phyloP scores from a whole-genome alignment of 2,797 vertebrate species.

The Spondyliosoma cantharus region DNA sequence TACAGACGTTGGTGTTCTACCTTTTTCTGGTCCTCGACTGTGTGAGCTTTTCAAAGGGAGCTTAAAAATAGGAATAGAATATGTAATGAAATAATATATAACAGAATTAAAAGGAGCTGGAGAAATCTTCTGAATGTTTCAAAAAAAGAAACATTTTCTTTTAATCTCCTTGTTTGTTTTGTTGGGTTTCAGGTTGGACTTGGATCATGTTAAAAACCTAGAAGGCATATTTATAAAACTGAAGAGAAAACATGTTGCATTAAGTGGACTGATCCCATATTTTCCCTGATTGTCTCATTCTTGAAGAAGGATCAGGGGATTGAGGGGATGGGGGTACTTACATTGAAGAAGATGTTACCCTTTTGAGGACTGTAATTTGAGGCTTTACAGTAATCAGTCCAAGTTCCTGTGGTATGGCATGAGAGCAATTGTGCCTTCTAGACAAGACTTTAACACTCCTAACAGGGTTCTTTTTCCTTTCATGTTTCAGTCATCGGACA shows the following conservation, averaged over 20 bases:
- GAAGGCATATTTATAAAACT: conserved; percentile 52
- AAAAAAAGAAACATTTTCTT: conserved; percentile 10
- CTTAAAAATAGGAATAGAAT: not conserved
- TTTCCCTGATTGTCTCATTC: conserved; percentile 79
- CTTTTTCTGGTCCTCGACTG: not conserved
- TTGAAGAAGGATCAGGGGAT: conserved; percentile 63
- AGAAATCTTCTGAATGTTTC: conserved; percentile 51
- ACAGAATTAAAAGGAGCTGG: not conserved
- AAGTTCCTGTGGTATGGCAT: conserved; percentile 79
- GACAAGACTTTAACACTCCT: conserved; percentile 73
- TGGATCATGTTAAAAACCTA: conserved; percentile 58
- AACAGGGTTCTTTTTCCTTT: conserved; percentile 61
- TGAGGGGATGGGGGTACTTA: conserved; percentile 52
- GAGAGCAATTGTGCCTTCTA: conserved; percentile 71
- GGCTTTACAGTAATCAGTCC: conserved; percentile 80
- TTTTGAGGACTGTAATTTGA: conserved; percentile 82
- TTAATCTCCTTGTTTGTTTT: conserved; percentile 65
- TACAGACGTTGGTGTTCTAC: not conserved
- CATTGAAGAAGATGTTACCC: conserved; percentile 77
- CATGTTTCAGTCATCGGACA: conserved; percentile 68
- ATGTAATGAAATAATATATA: not conserved
- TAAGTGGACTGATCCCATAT: conserved; percentile 70
- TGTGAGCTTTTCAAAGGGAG: conserved; percentile 45
- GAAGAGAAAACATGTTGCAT: conserved; percentile 71
- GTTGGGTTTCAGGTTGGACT: conserved; percentile 55